These are phyloP conservation scores for Lapara coniferarum DNA, from an alignment of 2,888 invertebrate genomes.

Conservation along the genomic window DNA sequence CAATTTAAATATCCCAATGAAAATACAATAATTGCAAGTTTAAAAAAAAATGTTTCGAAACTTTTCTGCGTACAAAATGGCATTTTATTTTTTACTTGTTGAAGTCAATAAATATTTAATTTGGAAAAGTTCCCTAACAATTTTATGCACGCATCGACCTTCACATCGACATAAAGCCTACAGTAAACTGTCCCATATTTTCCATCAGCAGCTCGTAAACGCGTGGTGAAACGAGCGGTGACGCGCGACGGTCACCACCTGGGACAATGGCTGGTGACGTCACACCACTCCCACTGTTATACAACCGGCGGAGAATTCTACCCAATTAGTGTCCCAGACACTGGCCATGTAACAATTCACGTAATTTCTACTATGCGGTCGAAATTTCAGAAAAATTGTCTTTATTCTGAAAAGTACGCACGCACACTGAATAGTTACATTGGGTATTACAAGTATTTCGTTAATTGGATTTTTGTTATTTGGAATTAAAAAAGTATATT, in stretches of 20 bases:
- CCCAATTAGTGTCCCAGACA: constrained; percentile 11
- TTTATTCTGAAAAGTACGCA: too few relatives aligned
- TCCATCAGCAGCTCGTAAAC: constrained; percentile 8
- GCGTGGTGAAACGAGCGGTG: not conserved
- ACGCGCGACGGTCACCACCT: not conserved
- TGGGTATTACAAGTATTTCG: too few relatives aligned
- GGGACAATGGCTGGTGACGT: constrained; percentile 7
- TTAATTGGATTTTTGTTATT: too few relatives aligned
- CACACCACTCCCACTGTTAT: not conserved
- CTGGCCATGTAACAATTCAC: not conserved
- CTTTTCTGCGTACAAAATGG: too few relatives aligned
- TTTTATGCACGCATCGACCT: not conserved
- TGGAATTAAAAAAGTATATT: too few relatives aligned
- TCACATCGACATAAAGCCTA: constrained; percentile 26
- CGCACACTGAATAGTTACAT: not conserved
- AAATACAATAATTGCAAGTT: too few relatives aligned
- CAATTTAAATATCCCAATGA: too few relatives aligned
- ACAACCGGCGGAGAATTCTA: not conserved
- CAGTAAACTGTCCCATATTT: constrained; percentile 28
- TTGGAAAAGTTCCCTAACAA: not conserved
- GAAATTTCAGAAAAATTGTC: not conserved
- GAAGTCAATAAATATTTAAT: not conserved
- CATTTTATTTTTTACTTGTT: not conserved
- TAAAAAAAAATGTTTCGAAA: too few relatives aligned
- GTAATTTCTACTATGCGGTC: not conserved